These are phyloP conservation scores for Biston stratarius DNA, from an alignment of 2,888 invertebrate species.

Conservation along the genomic window DNA sequence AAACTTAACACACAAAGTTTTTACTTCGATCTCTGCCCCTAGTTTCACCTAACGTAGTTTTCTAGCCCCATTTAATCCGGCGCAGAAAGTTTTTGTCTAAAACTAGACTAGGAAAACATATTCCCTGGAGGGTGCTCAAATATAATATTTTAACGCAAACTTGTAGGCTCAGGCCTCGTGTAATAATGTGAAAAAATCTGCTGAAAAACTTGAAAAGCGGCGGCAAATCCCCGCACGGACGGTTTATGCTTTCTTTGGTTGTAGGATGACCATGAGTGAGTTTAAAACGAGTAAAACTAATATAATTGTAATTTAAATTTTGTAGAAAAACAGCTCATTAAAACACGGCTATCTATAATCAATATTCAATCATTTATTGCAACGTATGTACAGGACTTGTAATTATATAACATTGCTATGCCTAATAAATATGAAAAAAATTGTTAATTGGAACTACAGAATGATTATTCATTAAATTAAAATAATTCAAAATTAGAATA, in stretches of 20 bases:
- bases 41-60: background rate
- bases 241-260: slow-evolving; percentile 35
- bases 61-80: background rate
- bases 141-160: slow-evolving; percentile 28
- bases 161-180: slow-evolving; percentile 35
- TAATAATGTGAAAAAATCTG: slow-evolving; percentile 40
- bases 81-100: slow-evolving; percentile 6
- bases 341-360: too few relatives aligned
- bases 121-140: slow-evolving; percentile 19
- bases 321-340: too few relatives aligned
- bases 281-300: background rate
- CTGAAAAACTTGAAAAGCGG: slow-evolving; percentile 41
- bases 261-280: slow-evolving; percentile 27
- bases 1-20: too few relatives aligned
- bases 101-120: slow-evolving; percentile 34
- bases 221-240: slow-evolving; percentile 39
- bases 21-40: too few relatives aligned
- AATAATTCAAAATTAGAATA: too few relatives aligned
- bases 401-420: too few relatives aligned
- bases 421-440: too few relatives aligned
- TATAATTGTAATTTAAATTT: background rate
- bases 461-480: too few relatives aligned
- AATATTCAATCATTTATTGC: too few relatives aligned
- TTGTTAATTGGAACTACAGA: too few relatives aligned
- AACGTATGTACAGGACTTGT: too few relatives aligned